A percentile compares a stretch with the other conserved stretches of the same genome.
Conservation (phyloP, 2,113 vertebrate species). For the Arothron firmamentum region DNA sequence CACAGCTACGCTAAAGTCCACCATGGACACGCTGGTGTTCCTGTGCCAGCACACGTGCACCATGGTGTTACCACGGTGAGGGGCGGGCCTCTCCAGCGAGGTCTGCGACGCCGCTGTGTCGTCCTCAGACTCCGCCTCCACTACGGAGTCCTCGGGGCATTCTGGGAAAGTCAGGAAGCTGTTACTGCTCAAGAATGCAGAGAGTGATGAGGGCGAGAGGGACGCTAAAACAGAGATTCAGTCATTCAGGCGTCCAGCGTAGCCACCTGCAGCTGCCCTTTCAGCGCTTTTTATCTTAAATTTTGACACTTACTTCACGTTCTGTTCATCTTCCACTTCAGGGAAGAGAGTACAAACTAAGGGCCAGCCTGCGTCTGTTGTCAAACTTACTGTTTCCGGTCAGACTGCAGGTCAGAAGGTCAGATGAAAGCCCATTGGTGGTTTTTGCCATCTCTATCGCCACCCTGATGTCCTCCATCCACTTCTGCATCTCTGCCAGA, state of each 20-base stretch:
- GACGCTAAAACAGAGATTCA: neutral
- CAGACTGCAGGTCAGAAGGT: conserved; percentile 80
- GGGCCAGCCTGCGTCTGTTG: neutral
- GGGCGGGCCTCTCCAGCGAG: conserved; percentile 85
- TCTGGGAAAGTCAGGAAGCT: conserved; percentile 80
- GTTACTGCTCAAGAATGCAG: conserved; percentile 61
- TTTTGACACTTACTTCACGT: neutral
- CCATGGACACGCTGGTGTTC: conserved; percentile 97
- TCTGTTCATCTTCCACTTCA: neutral
- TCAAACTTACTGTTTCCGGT: conserved; percentile 86
- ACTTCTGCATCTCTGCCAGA: conserved; percentile 88
- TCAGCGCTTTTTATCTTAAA: neutral
- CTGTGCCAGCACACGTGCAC: conserved; percentile 99
- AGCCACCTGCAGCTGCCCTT: neutral
- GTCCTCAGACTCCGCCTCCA: conserved; percentile 94
- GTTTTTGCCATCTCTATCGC: conserved; percentile 87
- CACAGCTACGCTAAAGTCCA: conserved; percentile 96
- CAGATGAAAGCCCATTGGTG: conserved; percentile 79
- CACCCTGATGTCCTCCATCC: conserved; percentile 91
- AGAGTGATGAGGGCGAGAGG: conserved; percentile 30
- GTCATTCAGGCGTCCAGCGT: no score
- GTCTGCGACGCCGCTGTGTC: conserved; percentile 84
- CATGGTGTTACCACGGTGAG: conserved; percentile 97
- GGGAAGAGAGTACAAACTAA: neutral
- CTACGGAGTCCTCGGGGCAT: conserved; percentile 83